Evolutionary conservation across 30 jellyfish, hydroid and myxozoan genomes (phyloP), one percentile per base, ranked within the genome.

Genomic region (Morbakka virulenta): DNA sequence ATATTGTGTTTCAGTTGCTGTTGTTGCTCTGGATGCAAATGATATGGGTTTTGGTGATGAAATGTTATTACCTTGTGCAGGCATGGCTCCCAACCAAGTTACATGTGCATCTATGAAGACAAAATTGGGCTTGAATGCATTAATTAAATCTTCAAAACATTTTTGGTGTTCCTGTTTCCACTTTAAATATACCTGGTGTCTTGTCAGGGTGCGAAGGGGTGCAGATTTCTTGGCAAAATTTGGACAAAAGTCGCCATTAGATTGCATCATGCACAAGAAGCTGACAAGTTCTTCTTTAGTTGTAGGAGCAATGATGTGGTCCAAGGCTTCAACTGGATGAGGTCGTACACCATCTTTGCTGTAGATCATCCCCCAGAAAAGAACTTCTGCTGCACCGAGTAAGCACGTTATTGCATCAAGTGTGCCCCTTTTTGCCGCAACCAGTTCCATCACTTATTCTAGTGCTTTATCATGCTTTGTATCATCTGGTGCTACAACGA

Each of bases 21-120:
- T n/a, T n/a, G n/a, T n/a, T n/a, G n/a, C n/a, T n/a, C n/a, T n/a
- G n/a, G n/a, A 62, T 32, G 91, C 95, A 1, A 84, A 13, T 2
- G 93, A 91, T 13, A 84, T 79, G 20, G 95, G 72, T 32, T 57
- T 83, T 9, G 85, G 1, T 28, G 35, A 14, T 2, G 72, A 64
- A 34, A 62, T 48, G 65, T 49, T 57, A 52, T 49, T 36, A 13
- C 79, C 79, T 67, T 67, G 79, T 23, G 79, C 79, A 25, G 32
- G 12, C 25, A 67, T 67, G 28, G 79, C 79, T 23, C 73, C 70
- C n/a, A 67, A 32, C 14, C 69, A 69, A 11, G 78, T 66, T 4
- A 6, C 29, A 22, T 57, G 72, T 6, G 72, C 72, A 57, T 57
- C 72, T 6, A 66, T 26, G 78, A 66, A 28, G 9, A 66, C 13